Base-by-base conservation (phyloP, 1,140 invertebrate genomes). In the Chelonus insularis region DNA sequence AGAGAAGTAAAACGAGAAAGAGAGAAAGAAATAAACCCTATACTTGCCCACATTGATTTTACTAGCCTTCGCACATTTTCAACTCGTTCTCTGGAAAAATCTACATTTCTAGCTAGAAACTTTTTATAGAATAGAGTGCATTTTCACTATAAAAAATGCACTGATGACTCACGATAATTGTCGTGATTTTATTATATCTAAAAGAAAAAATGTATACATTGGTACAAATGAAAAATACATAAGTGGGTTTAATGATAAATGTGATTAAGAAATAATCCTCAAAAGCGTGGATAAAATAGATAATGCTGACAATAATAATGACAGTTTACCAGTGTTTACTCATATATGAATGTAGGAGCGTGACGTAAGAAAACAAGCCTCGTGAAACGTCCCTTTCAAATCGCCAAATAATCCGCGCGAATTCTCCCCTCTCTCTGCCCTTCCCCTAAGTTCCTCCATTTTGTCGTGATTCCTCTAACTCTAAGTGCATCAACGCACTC, bases 391-490 rank as follows among this genome's bases (percentile, higher is more conserved):
- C 23, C 9, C 39, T 48, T 58, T 32, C 2, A 58, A 54, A 54
- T 51, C 18, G 34, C 47, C 18, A 37, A 59, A 36, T 23, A 51
- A 54, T 47, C 18, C 41, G 32, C 39, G 51, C 39, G 52, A 55
- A 58, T 61, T 61, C 54, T 16, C 32, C 57, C 50, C 48, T 14
- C 60, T 29, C 55, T 48, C 54, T 29, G 45, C 54, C 29, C 32
- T 32, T 34, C 37, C 55, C 25, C 54, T 21, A 67, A 68, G 68
- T 61, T 75, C 75, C 72, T 71, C 76, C 76, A 78, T 78, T 77
- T 77, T 78, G 76, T 77, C 73, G 75, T 76, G 74, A 76, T 77
- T 78, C 70, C 72, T 74, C 69, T 75, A 75, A 63, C 74, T 71
- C 68, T 68, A 69, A 74, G 66, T 67, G 64, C 68, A 57, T 65